These are phyloP conservation scores for Himalopsyche japonica DNA, from an alignment of 2,888 invertebrate genomes.

Conservation along the genomic window DNA sequence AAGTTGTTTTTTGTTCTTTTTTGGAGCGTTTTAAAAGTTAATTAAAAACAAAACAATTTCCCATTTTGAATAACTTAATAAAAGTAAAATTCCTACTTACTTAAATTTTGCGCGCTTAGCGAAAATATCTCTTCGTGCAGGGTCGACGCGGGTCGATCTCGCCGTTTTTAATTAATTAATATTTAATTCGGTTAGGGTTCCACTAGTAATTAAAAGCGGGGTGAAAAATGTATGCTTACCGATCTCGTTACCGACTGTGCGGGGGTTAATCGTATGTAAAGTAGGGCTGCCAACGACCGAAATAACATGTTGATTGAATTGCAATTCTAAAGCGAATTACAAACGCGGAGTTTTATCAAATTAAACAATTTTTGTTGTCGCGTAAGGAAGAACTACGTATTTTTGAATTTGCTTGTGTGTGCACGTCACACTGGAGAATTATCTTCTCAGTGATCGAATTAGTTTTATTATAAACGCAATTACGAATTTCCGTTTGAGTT, in stretches of 20 bases:
- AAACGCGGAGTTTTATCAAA: too few relatives aligned
- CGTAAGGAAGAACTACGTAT: too few relatives aligned
- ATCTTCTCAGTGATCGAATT: too few relatives aligned
- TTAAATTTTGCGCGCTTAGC: neutral
- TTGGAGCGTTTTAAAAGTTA: neutral
- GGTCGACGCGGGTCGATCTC: neutral
- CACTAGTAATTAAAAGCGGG: neutral
- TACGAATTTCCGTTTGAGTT: too few relatives aligned
- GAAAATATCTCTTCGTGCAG: neutral
- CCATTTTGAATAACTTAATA: neutral
- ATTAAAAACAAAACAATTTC: neutral
- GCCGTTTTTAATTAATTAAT: neutral
- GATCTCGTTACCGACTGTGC: neutral
- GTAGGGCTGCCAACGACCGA: neutral
- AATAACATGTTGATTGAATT: too few relatives aligned
- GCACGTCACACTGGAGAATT: too few relatives aligned
- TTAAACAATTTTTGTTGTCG: too few relatives aligned
- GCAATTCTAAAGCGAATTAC: too few relatives aligned
- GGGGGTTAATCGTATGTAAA: neutral
- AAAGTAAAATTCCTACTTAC: neutral
- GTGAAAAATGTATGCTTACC: neutral
- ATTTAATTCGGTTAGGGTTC: neutral
- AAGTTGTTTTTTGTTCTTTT: neutral
- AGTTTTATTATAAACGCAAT: too few relatives aligned
- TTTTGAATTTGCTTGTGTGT: too few relatives aligned